These are phyloP conservation scores for Cataglyphis albicans DNA, from an alignment of 2,888 invertebrate species.

Conservation along the genomic window DNA sequence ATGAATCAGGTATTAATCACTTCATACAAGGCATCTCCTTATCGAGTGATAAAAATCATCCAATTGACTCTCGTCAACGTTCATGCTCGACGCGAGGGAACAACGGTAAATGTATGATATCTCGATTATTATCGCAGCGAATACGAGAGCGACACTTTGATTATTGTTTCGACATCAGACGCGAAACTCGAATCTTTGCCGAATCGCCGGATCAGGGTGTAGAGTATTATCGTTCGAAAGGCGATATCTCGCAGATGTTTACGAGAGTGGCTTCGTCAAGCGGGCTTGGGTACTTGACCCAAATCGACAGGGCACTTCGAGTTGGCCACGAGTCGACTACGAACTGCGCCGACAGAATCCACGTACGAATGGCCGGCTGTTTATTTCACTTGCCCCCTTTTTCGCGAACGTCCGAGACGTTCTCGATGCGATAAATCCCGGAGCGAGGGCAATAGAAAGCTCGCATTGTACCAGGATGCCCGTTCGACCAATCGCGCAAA, in stretches of 20 bases:
- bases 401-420: conserved; percentile 36
- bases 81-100: not conserved
- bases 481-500: conserved; percentile 49
- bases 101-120: conserved; percentile 17
- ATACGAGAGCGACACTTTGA: conserved; percentile 39
- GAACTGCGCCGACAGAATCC: conserved; percentile 32
- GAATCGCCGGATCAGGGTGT: conserved; percentile 1
- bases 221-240: conserved; percentile 65
- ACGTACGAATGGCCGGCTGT: conserved; percentile 46
- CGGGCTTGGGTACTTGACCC: conserved; percentile 67
- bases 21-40: not conserved
- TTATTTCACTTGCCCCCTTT: conserved; percentile 62
- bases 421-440: conserved; percentile 49
- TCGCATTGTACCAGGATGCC: conserved; percentile 51
- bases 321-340: conserved; percentile 52
- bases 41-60: not conserved
- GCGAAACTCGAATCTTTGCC: conserved; percentile 8
- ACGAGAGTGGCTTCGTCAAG: conserved; percentile 70
- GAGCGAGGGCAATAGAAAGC: conserved; percentile 41
- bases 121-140: conserved; percentile 49
- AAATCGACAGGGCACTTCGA: conserved; percentile 60
- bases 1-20: not conserved
- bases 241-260: conserved; percentile 75
- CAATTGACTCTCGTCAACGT: not conserved
- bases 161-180: conserved; percentile 40